phyloP scores from a whole-genome alignment of 2,888 invertebrate species.

The Lacanobia oleracea region DNA sequence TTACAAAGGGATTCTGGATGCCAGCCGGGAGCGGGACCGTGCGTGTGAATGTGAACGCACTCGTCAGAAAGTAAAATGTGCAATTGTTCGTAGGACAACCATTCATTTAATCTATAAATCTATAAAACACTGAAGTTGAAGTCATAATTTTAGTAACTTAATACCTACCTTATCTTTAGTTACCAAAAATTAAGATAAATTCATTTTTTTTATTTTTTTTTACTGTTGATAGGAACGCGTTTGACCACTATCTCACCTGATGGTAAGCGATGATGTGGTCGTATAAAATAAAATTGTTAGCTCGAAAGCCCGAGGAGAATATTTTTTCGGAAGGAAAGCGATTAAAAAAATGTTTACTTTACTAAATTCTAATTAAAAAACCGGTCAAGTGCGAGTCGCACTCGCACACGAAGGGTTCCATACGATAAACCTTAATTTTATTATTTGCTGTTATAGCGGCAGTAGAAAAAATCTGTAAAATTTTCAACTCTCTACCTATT shows the following conservation, averaged over 20 bases:
- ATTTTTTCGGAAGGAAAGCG: slow-evolving; percentile 1
- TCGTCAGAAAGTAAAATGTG: slow-evolving; percentile 83
- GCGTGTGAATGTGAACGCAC: slow-evolving; percentile 66
- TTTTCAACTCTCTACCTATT: no score
- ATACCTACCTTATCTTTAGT: background rate
- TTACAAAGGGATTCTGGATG: slow-evolving; percentile 80
- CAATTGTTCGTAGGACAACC: slow-evolving; percentile 55
- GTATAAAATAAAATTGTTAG: background rate
- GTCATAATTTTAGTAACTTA: background rate
- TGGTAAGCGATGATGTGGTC: no score
- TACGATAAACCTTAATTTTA: no score
- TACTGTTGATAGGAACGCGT: no score
- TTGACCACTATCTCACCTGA: no score
- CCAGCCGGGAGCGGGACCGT: slow-evolving; percentile 63
- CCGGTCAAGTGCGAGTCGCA: no score
- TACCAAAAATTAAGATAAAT: background rate
- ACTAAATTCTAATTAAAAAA: slow-evolving; percentile 12
- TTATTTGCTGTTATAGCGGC: no score
- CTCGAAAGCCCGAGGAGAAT: background rate
- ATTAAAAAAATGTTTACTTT: background rate
- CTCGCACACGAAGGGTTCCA: no score
- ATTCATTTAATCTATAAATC: no score
- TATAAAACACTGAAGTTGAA: background rate
- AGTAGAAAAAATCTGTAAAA: no score
- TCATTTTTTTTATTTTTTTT: no score